Base-by-base conservation (phyloP, 2,113 vertebrate genomes). In the Spheniscus mendiculus region DNA sequence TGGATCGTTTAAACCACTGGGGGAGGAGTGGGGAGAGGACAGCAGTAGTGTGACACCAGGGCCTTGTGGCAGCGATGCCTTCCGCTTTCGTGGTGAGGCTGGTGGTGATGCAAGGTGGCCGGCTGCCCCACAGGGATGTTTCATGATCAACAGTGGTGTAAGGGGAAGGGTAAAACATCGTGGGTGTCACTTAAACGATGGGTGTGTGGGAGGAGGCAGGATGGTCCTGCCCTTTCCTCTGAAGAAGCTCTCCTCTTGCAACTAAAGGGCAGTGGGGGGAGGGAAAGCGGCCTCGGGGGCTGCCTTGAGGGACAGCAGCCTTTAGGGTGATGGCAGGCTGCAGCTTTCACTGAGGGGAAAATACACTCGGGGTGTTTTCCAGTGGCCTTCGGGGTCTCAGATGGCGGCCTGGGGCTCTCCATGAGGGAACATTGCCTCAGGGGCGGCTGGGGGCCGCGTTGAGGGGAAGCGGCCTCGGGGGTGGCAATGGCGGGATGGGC, bases 121-220 rank as follows among this genome's bases (percentile, higher is more conserved):
- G 5, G 17, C 19, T 0, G 4, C 15, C 34, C n/a, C 3, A 5
- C 1, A 4, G 59, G 44, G 42, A 11, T 16, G 25, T 27, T 14
- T 42, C 20, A 1, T 16, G 25, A 12, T 9, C 3, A 0, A 5
- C 30, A 9, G 42, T 11, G 34, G 45, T 36, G 55, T 21, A 3
- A 85, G 34, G 25, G 55, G 34, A 55, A 38, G 32, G 26, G 20
- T 12, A 8, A 16, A 40, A 30, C 4, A 4, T 2, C 10, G 29
- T 15, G 27, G 21, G 36, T 13, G 59, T 32, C 34, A 8, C 21
- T 27, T 9, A 2, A 7, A 21, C 8, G 56, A 34, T 9, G 12
- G 38, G 11, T 4, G 15, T 5, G 50, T 5, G 32, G 15, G 38
- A 20, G 34, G 19, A 13, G 38, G 42, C 5, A 4, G 36, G 27